phyloP scores from a whole-genome alignment of 1,140 invertebrate genomes.

The Platyura marginata region DNA sequence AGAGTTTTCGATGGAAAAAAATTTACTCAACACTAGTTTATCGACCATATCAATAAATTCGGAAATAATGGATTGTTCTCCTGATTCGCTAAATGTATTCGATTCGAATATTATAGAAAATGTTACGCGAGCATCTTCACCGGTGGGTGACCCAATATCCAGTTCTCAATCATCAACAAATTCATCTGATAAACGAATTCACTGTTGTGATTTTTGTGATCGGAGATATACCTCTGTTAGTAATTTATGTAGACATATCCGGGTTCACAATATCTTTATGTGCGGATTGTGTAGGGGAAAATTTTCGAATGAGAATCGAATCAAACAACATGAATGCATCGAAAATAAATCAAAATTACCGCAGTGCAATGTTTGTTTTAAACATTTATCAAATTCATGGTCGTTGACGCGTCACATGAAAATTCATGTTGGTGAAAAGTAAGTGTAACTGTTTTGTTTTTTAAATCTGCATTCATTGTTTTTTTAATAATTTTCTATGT shows the following conservation, averaged over 20 bases:
- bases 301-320: neutral
- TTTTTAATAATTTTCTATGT: too few species aligned
- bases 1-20: too few species aligned
- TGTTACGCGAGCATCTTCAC: neutral
- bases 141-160: neutral
- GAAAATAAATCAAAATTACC: neutral
- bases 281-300: slow-evolving; percentile 1
- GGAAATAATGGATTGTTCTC: neutral
- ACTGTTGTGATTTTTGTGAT: slow-evolving; percentile 1
- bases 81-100: neutral
- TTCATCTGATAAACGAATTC: slow-evolving; percentile 8
- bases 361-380: slow-evolving; percentile 2
- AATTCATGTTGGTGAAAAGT: too few species aligned
- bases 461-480: too few species aligned
- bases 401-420: slow-evolving; percentile 4
- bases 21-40: neutral
- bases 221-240: slow-evolving; percentile 1
- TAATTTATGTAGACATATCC: slow-evolving; percentile 2
- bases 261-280: slow-evolving; percentile 2
- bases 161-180: too few species aligned
- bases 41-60: neutral
- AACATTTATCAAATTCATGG: slow-evolving; percentile 3
- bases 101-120: neutral
- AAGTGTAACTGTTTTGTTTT: too few species aligned
- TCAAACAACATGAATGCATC: neutral